phyloP scores from a whole-genome alignment of 2,113 vertebrate genomes.

The Urocynchramus pylzowi region DNA sequence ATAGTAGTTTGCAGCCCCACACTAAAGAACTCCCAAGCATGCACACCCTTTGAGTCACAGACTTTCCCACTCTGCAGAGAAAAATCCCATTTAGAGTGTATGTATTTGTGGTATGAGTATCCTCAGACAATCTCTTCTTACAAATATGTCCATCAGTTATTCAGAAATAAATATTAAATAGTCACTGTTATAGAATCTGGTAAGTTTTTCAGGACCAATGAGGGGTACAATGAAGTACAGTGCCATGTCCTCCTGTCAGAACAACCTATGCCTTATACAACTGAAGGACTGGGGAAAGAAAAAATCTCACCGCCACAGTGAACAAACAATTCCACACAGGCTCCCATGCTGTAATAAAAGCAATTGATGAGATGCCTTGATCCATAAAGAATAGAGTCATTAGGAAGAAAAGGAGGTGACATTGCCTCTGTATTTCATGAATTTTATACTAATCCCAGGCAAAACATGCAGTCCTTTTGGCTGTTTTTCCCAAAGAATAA shows the following conservation, averaged over 20 bases:
- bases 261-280: background rate
- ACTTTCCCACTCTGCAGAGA: background rate
- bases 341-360: constrained; percentile 1
- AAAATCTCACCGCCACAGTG: background rate
- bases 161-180: background rate
- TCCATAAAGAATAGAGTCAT: constrained; percentile 4
- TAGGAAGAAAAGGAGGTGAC: background rate
- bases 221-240: background rate
- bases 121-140: background rate
- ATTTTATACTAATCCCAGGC: background rate
- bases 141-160: background rate
- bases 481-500: background rate
- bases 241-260: background rate
- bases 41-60: background rate
- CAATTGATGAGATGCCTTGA: background rate
- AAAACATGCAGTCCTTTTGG: background rate
- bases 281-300: background rate
- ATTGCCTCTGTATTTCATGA: background rate
- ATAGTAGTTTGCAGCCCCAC: background rate
- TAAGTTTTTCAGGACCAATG: background rate
- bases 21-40: background rate
- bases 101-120: background rate
- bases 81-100: background rate
- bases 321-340: background rate
- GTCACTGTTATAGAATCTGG: background rate